Base-by-base conservation (phyloP, 2,113 vertebrate species). In the Sturnira hondurensis region DNA sequence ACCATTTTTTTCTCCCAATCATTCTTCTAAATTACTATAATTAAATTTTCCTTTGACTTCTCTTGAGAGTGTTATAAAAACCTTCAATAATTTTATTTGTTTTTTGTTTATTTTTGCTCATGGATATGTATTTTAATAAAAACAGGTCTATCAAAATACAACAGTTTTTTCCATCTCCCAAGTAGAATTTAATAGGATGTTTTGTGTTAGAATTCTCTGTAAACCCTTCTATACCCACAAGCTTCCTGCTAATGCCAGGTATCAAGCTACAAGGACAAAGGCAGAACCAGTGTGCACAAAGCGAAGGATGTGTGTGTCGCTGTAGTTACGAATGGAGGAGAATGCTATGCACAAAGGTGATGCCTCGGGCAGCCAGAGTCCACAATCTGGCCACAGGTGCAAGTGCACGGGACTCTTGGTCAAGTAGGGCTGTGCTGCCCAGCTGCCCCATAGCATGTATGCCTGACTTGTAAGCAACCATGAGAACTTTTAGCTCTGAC, bases 111-210 rank as follows among this genome's bases (percentile, higher is more conserved):
- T 31, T 63, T 63, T 63, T 98, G 98, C 99, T 99, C 99, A 99
- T 99, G 99, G 61, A 99, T 99, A 99, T 99, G 98, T 99, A 99
- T 99, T 99, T 99, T 99, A 99, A 99, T 99, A 99, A 99, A 99
- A 99, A 99, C 99, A 99, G 99, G 99, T 99, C 99, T 99, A 99
- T 99, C 99, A 99, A 99, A 99, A 99, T 99, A 99, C 99, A 99
- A 99, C 99, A 99, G 98, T 98, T 98, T 99, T 47, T 63, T 99
- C 98, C 98, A 98, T 99, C 98, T 99, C 99, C 99, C 99, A 99
- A 99, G 99, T 99, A 99, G 98, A 99, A 99, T 98, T 98, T 98
- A 97, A 98, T 98, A 98, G 98, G 84, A 94, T 98, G 96, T 96
- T 91, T 93, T 97, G 86, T 96, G 99, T 99, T 99, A 99, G 99